A percentile compares a stretch with the other conserved stretches of the same genome.
Evolutionary conservation across 64 coral and sea anemone species (phyloP).

Genomic region (Platygyra sinensis): DNA sequence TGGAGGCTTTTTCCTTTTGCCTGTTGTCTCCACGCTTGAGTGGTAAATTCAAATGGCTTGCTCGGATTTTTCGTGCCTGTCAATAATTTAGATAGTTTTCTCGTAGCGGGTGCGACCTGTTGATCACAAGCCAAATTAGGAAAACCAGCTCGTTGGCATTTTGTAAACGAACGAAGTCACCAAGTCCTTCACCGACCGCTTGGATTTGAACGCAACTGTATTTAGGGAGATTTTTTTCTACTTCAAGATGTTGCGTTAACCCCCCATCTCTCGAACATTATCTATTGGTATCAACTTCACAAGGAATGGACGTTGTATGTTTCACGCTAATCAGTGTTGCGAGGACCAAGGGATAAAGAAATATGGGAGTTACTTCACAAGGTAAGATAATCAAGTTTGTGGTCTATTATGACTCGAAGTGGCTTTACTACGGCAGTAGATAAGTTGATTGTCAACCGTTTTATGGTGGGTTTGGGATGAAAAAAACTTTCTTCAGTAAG

Average conservation of each 20-base stretch:
- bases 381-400: slow-evolving; percentile 27
- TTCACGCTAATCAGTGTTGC: slow-evolving; percentile 3
- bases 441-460: slow-evolving; percentile 13
- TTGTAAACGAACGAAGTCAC: slow-evolving; percentile 11
- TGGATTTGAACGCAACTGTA: slow-evolving; percentile 31
- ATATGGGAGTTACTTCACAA: slow-evolving; percentile 22
- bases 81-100: slow-evolving; percentile 32
- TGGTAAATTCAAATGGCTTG: slow-evolving; percentile 34
- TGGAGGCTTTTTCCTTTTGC: background rate
- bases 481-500: background rate
- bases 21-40: slow-evolving; percentile 45
- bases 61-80: slow-evolving; percentile 1
- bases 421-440: background rate
- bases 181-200: background rate
- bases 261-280: background rate
- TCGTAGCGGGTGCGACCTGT: slow-evolving; percentile 27
- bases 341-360: slow-evolving; percentile 35
- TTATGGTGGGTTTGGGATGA: background rate
- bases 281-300: background rate
- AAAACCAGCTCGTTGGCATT: slow-evolving; percentile 27
- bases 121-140: slow-evolving; percentile 52
- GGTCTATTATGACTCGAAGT: slow-evolving; percentile 2
- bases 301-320: slow-evolving; percentile 43
- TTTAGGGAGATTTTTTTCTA: background rate
- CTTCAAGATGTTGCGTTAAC: background rate